phyloP scores from a whole-genome alignment of 2,113 vertebrate species.

The Dermatemys mawii region DNA sequence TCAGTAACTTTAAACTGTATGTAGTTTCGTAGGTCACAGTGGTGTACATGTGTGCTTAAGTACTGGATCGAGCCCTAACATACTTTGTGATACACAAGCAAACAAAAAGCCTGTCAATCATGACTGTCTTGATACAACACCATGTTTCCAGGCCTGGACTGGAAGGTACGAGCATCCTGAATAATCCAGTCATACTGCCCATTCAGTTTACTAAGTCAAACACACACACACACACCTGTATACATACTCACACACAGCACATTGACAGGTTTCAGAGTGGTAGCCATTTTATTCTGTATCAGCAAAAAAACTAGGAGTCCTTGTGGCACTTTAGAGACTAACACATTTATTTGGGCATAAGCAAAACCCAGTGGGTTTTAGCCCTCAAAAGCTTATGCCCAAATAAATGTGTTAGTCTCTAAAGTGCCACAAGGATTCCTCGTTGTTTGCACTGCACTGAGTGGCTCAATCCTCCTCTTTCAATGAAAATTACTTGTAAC shows the following conservation, averaged over 20 bases:
- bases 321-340: too few species aligned
- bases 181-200: background rate
- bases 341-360: too few species aligned
- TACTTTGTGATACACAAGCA: background rate
- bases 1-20: background rate
- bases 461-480: too few species aligned
- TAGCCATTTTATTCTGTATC: too few species aligned
- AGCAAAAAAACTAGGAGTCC: too few species aligned
- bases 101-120: background rate
- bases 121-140: background rate
- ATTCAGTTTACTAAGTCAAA: background rate
- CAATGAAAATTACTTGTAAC: too few species aligned
- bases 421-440: too few species aligned
- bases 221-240: rapidly evolving
- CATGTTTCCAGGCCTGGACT: background rate
- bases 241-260: background rate
- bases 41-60: background rate
- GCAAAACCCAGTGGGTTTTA: too few species aligned
- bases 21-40: background rate
- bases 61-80: background rate
- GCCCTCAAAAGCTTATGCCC: too few species aligned
- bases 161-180: background rate
- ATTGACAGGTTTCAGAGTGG: too few species aligned
- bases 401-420: too few species aligned
- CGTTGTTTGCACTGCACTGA: too few species aligned